Evolutionary conservation across 2,797 vertebrate species (phyloP).

Genomic region (Catamblyrhynchus diadema): DNA sequence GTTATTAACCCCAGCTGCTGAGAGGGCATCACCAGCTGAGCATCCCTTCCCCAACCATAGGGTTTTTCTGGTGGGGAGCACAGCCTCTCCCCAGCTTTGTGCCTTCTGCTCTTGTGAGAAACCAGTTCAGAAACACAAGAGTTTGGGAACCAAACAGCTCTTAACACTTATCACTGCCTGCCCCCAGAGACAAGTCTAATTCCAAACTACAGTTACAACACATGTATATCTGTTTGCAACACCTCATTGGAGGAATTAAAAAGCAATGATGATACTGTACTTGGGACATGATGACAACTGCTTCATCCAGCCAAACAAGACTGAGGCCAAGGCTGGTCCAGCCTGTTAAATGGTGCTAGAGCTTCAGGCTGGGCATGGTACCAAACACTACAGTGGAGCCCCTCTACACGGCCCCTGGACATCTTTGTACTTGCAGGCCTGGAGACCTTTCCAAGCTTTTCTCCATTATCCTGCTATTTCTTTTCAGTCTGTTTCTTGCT

Average conservation of each 20-base stretch:
- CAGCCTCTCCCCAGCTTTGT: neutral
- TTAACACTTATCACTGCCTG: neutral
- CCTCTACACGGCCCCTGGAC: neutral
- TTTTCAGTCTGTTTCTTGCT: conserved; percentile 6
- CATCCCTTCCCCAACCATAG: neutral
- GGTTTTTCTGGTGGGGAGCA: neutral
- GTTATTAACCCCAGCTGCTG: neutral
- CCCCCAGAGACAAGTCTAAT: neutral
- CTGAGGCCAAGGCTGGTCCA: neutral
- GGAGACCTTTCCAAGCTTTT: conserved; percentile 8
- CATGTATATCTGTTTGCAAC: conserved; percentile 25
- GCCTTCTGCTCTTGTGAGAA: neutral
- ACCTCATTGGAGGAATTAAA: conserved; percentile 36
- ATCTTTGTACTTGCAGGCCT: neutral
- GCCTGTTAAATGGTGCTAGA: conserved; percentile 8
- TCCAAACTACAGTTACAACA: neutral
- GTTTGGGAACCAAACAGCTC: neutral
- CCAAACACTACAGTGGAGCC: conserved; percentile 15
- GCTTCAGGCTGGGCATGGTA: conserved; percentile 37
- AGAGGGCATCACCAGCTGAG: neutral
- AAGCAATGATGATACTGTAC: neutral
- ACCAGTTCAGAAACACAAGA: neutral
- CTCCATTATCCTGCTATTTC: neutral
- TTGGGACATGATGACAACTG: neutral
- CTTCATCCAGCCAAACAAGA: conserved; percentile 7